Evolutionary conservation across 1,140 invertebrate genomes (phyloP).

Genomic region (Chironomus tepperi): DNA sequence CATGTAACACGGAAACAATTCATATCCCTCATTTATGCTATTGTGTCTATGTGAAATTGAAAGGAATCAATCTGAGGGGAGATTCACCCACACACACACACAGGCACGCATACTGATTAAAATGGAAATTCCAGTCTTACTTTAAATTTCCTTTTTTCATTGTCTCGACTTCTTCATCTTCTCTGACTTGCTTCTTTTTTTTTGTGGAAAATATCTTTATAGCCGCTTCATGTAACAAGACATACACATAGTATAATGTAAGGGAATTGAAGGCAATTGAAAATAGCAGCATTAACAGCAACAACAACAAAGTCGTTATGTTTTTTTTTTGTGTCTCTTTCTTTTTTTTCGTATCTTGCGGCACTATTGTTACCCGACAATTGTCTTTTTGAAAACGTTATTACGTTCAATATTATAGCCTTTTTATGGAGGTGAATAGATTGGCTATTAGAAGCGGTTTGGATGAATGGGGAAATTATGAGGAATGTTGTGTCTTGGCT

Average conservation of each 20-base stretch:
- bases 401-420: background rate
- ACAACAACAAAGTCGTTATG: background rate
- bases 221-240: conserved; percentile 11
- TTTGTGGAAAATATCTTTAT: conserved; percentile 1
- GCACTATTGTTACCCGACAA: conserved; percentile 6
- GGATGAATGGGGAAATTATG: too few relatives aligned
- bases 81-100: too few relatives aligned
- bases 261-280: conserved; percentile 6
- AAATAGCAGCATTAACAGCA: conserved; percentile 5
- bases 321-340: background rate
- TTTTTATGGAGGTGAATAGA: too few relatives aligned
- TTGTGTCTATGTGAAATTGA: background rate
- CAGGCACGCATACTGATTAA: background rate
- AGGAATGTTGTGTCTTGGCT: too few relatives aligned
- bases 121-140: background rate
- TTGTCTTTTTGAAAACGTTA: conserved; percentile 14
- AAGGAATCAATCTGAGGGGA: conserved; percentile 13
- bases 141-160: background rate
- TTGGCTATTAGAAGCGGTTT: too few relatives aligned
- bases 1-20: background rate
- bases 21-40: too few relatives aligned
- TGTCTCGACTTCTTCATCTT: background rate
- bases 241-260: conserved; percentile 1
- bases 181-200: background rate
- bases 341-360: background rate